Base-by-base conservation (phyloP, 2,113 vertebrate genomes). In the Dolichallabes microphthalmus region DNA sequence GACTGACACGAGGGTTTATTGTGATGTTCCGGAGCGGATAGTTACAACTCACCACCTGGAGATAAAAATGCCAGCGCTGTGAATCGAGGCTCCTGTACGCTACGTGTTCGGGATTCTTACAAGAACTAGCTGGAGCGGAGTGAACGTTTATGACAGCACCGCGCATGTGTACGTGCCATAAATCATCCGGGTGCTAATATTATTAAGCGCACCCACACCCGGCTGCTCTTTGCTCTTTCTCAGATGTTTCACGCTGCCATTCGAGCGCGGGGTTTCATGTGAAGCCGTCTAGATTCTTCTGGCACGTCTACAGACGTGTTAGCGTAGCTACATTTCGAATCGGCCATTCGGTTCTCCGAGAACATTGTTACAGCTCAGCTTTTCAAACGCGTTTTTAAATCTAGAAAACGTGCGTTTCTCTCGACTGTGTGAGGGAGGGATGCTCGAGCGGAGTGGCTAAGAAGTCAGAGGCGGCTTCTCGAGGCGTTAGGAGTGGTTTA, bases 1-100 rank as follows among this genome's bases (percentile, higher is more conserved):
- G 71, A 30, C 63, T 4, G 10, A 66, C n/a, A 3, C 4, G 0
- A 22, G 10, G 25, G 50, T 50, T 73, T 73, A 73, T 6, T 52
- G 39, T n/a, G 20, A 53, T 10, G n/a, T 76, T 76, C 74, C 19
- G 74, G n/a, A 17, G 35, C 52, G 5, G 12, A 22, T 75, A 25
- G 45, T 52, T 75, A 75, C 9, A 27, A 53, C 50, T 55, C 74
- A n/a, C 8, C 74, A 76, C 74, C 45, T 76, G 74, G 74, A 55
- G 30, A 76, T 76, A 30, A 25, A 20, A 1, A 19, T n/a, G 3
- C 22, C 25, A 25, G 39, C 39, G 39, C 39, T 0, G 11, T 14
- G 39, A 73, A 39, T 25, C 14, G 12, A 25, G 9, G 4, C 19
- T 25, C 20, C 39, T 45, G 69, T 20, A 50, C 45, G 0, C 45